These are phyloP conservation scores for Tholera decimalis DNA, from an alignment of 2,888 invertebrate genomes.

Conservation along the genomic window DNA sequence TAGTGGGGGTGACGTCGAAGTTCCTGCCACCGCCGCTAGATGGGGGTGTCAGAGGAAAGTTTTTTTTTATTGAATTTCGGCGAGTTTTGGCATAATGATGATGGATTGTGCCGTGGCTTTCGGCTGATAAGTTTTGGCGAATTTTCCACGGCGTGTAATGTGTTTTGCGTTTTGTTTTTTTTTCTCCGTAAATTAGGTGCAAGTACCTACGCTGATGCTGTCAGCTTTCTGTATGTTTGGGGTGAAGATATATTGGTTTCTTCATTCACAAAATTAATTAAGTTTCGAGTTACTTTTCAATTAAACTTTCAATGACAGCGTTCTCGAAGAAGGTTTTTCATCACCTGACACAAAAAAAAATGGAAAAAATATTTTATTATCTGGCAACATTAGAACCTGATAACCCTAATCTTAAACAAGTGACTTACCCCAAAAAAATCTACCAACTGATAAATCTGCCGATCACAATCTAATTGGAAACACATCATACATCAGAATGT, in stretches of 20 bases:
- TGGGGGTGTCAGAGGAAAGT: constrained; percentile 84
- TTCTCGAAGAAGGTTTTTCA: neutral
- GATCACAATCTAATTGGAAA: constrained; percentile 10
- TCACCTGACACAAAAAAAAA: neutral
- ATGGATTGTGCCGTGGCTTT: constrained; percentile 89
- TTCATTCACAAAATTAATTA: constrained; percentile 23
- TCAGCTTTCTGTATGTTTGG: constrained; percentile 66
- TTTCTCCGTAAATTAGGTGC: constrained; percentile 82
- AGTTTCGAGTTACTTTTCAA: neutral
- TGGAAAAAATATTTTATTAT: neutral
- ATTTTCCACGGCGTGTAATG: constrained; percentile 84
- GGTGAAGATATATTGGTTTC: constrained; percentile 51
- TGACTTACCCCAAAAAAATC: neutral
- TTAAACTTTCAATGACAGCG: neutral
- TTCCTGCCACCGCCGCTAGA: constrained; percentile 86
- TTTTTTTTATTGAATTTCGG: constrained; percentile 90
- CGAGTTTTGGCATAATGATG: constrained; percentile 90
- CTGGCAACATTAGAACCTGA: neutral
- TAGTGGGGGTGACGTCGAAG: constrained; percentile 76
- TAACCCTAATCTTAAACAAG: neutral
- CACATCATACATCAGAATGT: neutral
- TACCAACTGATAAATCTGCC: neutral
- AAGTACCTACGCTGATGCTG: constrained; percentile 69
- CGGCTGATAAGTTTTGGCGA: constrained; percentile 87
- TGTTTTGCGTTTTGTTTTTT: constrained; percentile 83